A percentile compares a stretch with the other conserved stretches of the same genome.
Conservation (phyloP, 2,888 invertebrate genomes). For the Mythimna albipuncta region DNA sequence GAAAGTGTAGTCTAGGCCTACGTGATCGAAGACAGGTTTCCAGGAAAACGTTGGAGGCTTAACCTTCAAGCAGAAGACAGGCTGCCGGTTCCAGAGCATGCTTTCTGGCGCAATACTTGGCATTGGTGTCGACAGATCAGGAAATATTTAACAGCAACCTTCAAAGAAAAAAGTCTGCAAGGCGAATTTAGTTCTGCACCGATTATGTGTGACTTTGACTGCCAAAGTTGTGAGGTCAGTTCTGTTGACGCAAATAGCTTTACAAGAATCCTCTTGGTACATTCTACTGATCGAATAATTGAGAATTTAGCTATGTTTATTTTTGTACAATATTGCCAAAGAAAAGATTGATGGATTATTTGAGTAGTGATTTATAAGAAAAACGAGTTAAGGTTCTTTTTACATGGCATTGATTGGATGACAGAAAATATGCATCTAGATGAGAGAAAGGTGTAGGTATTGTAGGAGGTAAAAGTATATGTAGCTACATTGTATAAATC, state of each 20-base stretch:
- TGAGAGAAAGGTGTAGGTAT: too few relatives aligned
- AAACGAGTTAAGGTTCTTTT: too few relatives aligned
- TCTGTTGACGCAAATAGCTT: conserved; percentile 47
- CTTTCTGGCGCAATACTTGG: conserved; percentile 75
- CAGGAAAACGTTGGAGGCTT: conserved; percentile 64
- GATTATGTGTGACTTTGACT: conserved; percentile 53
- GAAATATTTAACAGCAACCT: conserved; percentile 75
- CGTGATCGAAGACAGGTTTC: conserved; percentile 66
- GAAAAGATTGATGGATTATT: too few relatives aligned
- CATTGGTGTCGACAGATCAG: conserved; percentile 76
- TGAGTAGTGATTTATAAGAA: too few relatives aligned
- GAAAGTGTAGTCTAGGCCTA: conserved; percentile 37
- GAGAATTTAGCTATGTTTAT: not conserved
- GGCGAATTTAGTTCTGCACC: conserved; percentile 64
- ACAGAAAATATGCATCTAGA: too few relatives aligned
- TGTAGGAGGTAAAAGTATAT: too few relatives aligned
- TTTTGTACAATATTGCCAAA: too few relatives aligned
- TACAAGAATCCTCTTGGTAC: conserved; percentile 33
- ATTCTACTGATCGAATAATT: conserved; percentile 1
- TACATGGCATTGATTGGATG: too few relatives aligned
- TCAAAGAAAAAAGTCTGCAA: conserved; percentile 74
- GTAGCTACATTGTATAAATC: too few relatives aligned
- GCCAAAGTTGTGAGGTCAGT: conserved; percentile 46
- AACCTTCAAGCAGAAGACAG: conserved; percentile 68
- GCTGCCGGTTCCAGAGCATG: conserved; percentile 72